These are phyloP conservation scores for Stomatorhinus walkeri DNA, from an alignment of 2,797 vertebrate species.

Conservation along the genomic window DNA sequence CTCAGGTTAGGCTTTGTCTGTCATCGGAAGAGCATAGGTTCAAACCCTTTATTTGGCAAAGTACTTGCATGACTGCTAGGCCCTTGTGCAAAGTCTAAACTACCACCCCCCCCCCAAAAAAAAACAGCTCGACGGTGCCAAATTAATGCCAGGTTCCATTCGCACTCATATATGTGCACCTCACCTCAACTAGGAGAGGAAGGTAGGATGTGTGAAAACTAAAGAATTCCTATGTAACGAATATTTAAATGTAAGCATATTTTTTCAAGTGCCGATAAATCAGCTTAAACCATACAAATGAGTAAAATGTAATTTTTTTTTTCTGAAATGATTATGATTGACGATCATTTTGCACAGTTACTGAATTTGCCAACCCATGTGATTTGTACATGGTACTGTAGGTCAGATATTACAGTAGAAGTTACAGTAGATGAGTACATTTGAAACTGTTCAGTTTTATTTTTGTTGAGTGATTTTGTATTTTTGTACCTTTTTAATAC, in stretches of 20 bases:
- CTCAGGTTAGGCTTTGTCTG: neutral
- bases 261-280: neutral
- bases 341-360: neutral
- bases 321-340: neutral
- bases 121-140: neutral
- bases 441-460: neutral
- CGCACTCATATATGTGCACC: neutral
- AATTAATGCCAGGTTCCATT: neutral
- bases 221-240: neutral
- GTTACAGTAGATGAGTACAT: neutral
- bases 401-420: neutral
- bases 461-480: neutral
- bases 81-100: neutral
- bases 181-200: neutral
- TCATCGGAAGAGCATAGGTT: neutral
- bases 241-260: too few relatives aligned
- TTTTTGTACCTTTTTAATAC: neutral
- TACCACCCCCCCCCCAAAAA: neutral
- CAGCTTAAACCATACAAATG: neutral
- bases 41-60: neutral
- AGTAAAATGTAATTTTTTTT: neutral
- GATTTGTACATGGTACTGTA: neutral
- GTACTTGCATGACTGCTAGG: neutral
- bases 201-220: neutral
- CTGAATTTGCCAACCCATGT: neutral